These are phyloP conservation scores for Lycorma delicatula DNA, from an alignment of 1,140 invertebrate genomes.

Conservation along the genomic window DNA sequence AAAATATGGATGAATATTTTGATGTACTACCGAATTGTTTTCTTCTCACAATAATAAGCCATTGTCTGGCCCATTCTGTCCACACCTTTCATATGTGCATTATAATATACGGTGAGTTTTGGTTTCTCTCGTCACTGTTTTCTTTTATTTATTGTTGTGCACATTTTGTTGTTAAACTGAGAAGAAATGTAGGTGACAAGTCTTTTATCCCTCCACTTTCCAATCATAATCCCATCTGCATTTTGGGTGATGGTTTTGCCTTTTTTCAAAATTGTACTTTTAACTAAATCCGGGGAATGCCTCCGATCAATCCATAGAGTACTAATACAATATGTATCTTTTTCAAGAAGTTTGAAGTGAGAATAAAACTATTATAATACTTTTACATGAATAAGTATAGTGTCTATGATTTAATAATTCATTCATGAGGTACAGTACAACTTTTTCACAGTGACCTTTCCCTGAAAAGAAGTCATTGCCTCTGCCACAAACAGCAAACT, in stretches of 20 bases:
- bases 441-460: constrained; percentile 1
- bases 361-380: constrained; percentile 3
- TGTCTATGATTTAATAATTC: not conserved
- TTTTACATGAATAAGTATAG: not conserved
- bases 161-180: constrained; percentile 1
- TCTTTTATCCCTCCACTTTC: not conserved
- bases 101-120: constrained; percentile 14
- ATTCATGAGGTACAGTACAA: not conserved
- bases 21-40: constrained; percentile 33
- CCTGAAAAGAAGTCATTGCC: not conserved
- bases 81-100: constrained; percentile 29
- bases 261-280: not conserved
- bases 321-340: not conserved
- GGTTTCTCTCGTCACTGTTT: constrained; percentile 6
- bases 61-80: constrained; percentile 32
- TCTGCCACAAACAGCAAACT: not conserved
- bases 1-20: constrained; percentile 24
- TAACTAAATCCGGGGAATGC: not conserved
- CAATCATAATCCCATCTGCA: not conserved
- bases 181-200: constrained; percentile 9
- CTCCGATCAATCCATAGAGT: not conserved
- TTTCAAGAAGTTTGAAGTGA: not conserved
- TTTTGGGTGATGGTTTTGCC: not conserved
- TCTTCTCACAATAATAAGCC: constrained; percentile 28
- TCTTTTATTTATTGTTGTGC: constrained; percentile 20